Evolutionary conservation across 2,113 vertebrate genomes (phyloP).

Genomic region (Alectura lathami): DNA sequence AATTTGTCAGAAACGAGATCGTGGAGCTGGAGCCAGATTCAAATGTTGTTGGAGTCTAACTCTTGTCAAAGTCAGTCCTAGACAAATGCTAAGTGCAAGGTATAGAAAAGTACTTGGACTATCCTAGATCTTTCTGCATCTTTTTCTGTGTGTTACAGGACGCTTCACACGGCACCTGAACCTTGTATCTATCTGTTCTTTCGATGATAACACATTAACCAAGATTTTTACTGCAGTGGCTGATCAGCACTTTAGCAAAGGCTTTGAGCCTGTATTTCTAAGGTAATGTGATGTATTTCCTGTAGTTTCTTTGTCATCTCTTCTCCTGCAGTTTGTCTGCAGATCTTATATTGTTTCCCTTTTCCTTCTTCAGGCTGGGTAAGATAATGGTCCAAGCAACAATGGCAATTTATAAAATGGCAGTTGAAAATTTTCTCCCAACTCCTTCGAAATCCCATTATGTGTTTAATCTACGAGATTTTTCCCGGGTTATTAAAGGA

Average conservation of each 20-base stretch:
- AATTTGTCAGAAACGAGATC: not conserved
- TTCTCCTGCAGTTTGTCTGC: not conserved
- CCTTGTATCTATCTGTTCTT: slow-evolving; percentile 85
- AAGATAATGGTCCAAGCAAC: slow-evolving; percentile 90
- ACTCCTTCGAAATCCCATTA: slow-evolving; percentile 96
- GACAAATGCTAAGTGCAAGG: not conserved
- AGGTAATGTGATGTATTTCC: slow-evolving; percentile 73
- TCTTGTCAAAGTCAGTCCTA: not conserved
- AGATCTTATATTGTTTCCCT: not conserved
- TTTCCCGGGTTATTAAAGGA: slow-evolving; percentile 88
- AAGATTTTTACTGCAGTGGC: slow-evolving; percentile 89
- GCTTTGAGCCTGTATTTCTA: slow-evolving; percentile 84
- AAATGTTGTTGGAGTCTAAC: not conserved
- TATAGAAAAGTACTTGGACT: not conserved
- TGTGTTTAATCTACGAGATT: slow-evolving; percentile 92
- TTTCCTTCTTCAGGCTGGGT: slow-evolving; percentile 78
- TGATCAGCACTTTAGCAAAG: slow-evolving; percentile 91
- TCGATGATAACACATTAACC: slow-evolving; percentile 86
- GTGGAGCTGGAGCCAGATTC: not conserved
- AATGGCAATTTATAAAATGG: slow-evolving; percentile 84
- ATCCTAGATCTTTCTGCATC: not conserved
- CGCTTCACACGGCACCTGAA: slow-evolving; percentile 92
- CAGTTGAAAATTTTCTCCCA: slow-evolving; percentile 87
- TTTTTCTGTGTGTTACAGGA: slow-evolving; percentile 70
- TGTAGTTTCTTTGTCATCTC: not conserved